phyloP scores from a whole-genome alignment of 2,888 invertebrate species.

The Nymphalis polychloros region DNA sequence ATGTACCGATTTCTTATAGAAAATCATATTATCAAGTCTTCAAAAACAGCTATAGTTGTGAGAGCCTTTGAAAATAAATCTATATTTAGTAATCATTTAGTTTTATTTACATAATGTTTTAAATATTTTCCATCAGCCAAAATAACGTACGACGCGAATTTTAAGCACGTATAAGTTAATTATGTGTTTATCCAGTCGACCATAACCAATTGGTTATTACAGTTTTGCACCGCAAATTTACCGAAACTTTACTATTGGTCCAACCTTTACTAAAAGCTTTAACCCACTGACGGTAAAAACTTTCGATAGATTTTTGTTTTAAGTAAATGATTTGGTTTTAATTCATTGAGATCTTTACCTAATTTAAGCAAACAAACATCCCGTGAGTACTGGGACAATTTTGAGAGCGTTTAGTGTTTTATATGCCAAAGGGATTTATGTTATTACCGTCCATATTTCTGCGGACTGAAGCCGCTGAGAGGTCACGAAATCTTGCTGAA shows the following conservation, averaged over 20 bases:
- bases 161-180: conserved; percentile 36
- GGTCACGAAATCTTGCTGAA: conserved; percentile 79
- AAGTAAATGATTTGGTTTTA: background rate
- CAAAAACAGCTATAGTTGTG: no score
- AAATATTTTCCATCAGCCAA: conserved; percentile 4
- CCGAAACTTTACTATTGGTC: conserved; percentile 34
- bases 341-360: background rate
- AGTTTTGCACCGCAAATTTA: conserved; percentile 40
- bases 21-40: no score
- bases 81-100: background rate
- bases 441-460: conserved; percentile 82
- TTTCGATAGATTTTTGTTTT: conserved; percentile 25
- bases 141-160: conserved; percentile 27
- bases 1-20: no score
- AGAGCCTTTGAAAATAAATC: no score
- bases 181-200: conserved; percentile 38
- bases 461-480: conserved; percentile 78
- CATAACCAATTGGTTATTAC: conserved; percentile 41
- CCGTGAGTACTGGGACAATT: conserved; percentile 59
- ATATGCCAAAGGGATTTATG: conserved; percentile 82
- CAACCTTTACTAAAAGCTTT: conserved; percentile 33
- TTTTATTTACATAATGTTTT: background rate
- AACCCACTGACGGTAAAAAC: conserved; percentile 25
- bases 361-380: conserved; percentile 19
- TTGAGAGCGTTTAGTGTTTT: conserved; percentile 81